A percentile compares a stretch with the other conserved stretches of the same genome.
These are phyloP conservation scores for Cliona cf. orientalis DNA, from an alignment of 37 sponge, comb jelly and placozoan genomes.

Conservation along the genomic window DNA sequence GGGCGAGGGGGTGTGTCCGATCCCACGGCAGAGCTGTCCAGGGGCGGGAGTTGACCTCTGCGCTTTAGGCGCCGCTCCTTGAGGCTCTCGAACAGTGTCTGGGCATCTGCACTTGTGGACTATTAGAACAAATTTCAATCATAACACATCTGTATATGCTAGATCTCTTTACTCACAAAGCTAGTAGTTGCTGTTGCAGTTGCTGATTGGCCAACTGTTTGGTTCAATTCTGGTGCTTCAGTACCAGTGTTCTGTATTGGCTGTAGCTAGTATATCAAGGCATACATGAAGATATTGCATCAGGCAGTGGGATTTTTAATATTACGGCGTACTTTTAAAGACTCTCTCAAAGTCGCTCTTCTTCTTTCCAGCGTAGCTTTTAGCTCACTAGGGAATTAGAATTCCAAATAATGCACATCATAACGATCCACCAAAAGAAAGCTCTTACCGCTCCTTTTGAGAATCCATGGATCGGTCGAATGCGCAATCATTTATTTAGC, in stretches of 20 bases:
- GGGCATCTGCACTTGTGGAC: not conserved
- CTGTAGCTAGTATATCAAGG: not conserved
- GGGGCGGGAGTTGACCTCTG: constrained; percentile 11
- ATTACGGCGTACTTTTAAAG: constrained; percentile 13
- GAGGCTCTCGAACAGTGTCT: constrained; percentile 12
- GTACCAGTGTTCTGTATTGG: not conserved
- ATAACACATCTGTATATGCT: not conserved
- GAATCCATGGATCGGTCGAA: no score
- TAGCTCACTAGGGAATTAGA: not conserved
- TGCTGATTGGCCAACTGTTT: not conserved
- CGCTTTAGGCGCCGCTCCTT: constrained; percentile 27
- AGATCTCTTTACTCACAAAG: not conserved
- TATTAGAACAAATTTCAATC: not conserved
- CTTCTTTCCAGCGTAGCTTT: not conserved
- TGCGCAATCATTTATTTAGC: no score
- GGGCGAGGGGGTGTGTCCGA: not conserved
- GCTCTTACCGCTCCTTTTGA: not conserved
- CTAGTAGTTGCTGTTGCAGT: not conserved
- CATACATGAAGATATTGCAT: not conserved
- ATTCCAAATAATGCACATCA: not conserved
- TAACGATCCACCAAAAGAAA: not conserved
- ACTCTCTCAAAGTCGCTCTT: constrained; percentile 26
- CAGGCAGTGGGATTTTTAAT: not conserved
- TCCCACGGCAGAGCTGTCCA: not conserved
- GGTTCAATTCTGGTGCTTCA: not conserved